Evolutionary conservation across 1,140 invertebrate genomes (phyloP).

Genomic region (Cyrtorhinus lividipennis): DNA sequence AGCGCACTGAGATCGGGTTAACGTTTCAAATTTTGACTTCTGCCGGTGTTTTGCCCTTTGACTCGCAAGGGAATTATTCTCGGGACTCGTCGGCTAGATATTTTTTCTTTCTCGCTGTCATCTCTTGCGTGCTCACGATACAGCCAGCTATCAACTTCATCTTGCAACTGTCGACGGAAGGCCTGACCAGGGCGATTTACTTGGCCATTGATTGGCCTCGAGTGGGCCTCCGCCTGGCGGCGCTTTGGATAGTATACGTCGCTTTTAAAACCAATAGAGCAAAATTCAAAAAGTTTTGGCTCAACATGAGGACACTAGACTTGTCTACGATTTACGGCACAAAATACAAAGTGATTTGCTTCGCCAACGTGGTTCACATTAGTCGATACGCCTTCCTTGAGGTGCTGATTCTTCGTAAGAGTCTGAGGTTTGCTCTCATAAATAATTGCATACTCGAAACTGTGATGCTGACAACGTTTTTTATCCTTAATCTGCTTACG

Average conservation of each 20-base stretch:
- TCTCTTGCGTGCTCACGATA: neutral
- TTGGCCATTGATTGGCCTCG: neutral
- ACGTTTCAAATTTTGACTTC: too few relatives aligned
- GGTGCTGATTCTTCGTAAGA: neutral
- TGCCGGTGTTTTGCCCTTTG: neutral
- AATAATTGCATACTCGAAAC: neutral
- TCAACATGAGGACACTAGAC: neutral
- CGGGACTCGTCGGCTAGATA: neutral
- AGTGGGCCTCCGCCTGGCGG: neutral
- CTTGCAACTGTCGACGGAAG: neutral
- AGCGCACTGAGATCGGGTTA: too few relatives aligned
- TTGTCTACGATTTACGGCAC: neutral
- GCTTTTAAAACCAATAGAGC: neutral
- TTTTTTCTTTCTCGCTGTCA: neutral
- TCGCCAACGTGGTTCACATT: neutral
- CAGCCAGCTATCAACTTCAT: neutral
- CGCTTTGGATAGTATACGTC: neutral
- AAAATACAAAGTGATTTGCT: neutral
- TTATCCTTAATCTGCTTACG: neutral
- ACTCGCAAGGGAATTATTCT: neutral
- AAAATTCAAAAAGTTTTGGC: neutral
- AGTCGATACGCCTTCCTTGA: neutral
- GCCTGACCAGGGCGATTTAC: neutral
- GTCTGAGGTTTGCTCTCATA: neutral
- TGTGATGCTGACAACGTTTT: neutral